Conservation (phyloP, 1,140 invertebrate species). For the Acromyrmex echinatior region DNA sequence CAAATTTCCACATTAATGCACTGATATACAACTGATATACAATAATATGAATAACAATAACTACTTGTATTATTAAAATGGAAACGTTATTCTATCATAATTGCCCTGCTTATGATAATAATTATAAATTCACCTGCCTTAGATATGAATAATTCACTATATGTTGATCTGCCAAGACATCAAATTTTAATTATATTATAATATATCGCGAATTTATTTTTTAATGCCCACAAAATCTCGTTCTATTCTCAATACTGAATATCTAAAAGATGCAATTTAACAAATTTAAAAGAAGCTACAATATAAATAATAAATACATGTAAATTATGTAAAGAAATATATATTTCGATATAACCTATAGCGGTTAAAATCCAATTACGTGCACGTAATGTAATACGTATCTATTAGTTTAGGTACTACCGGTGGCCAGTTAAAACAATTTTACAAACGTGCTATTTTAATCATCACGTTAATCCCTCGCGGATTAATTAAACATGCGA, state of each 20-base stretch:
- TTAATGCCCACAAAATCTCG: not conserved
- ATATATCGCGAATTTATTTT: not conserved
- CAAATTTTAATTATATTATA: not conserved
- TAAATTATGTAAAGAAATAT: not conserved
- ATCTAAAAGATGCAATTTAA: not conserved
- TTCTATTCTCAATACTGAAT: not conserved
- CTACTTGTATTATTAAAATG: constrained; percentile 30
- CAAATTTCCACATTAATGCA: constrained; percentile 1
- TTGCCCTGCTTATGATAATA: not conserved
- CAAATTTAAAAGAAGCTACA: too few relatives aligned
- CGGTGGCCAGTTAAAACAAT: constrained; percentile 9
- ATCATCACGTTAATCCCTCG: constrained; percentile 45
- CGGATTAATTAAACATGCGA: constrained; percentile 54
- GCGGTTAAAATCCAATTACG: not conserved
- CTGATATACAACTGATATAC: not conserved
- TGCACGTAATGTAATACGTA: constrained; percentile 6
- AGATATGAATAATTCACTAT: not conserved
- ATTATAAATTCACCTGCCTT: constrained; percentile 5
- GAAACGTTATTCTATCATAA: constrained; percentile 9
- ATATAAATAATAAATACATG: not conserved
- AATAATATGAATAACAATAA: constrained; percentile 19
- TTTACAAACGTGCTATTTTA: constrained; percentile 48
- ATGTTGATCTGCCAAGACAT: not conserved
- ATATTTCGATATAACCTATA: not conserved
- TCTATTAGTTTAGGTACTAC: not conserved